A percentile compares a stretch with the other conserved stretches of the same genome.
Evolutionary conservation across 2,113 vertebrate genomes (phyloP).

Genomic region (Connochaetes taurinus): DNA sequence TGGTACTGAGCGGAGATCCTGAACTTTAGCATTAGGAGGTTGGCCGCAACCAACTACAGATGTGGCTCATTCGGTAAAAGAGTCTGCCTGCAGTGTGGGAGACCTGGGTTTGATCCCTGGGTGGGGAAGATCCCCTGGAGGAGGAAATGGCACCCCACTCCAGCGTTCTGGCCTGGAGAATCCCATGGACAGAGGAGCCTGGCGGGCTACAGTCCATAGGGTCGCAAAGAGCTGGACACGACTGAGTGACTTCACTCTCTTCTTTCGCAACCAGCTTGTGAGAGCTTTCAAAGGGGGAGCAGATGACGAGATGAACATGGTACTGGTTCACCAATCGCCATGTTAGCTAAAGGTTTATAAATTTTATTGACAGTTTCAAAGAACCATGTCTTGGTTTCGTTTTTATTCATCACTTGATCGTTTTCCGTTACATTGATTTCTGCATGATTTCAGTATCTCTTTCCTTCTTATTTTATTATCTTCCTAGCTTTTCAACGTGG

Average conservation of each 20-base stretch:
- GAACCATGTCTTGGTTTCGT: neutral
- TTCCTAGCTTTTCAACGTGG: neutral
- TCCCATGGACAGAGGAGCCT: neutral
- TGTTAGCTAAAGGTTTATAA: neutral
- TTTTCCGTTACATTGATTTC: neutral
- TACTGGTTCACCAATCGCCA: fast-evolving
- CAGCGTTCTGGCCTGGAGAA: neutral
- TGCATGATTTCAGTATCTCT: neutral
- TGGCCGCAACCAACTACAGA: fast-evolving
- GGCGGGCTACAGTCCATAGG: neutral
- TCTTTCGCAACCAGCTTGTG: neutral
- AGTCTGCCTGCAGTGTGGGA: neutral
- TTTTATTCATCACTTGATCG: neutral
- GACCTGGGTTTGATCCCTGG: neutral
- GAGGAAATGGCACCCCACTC: neutral
- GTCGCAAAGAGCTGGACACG: neutral
- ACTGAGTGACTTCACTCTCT: neutral
- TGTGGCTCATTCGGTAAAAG: neutral
- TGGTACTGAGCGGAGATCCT: neutral
- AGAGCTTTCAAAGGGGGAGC: neutral
- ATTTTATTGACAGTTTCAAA: neutral
- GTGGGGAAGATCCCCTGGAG: neutral
- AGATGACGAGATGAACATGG: neutral
- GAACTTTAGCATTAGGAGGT: neutral
- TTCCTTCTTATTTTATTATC: neutral